Evolutionary conservation across 1,140 invertebrate species (phyloP), one percentile per base, ranked within the genome.

Genomic region (Cherax destructor): DNA sequence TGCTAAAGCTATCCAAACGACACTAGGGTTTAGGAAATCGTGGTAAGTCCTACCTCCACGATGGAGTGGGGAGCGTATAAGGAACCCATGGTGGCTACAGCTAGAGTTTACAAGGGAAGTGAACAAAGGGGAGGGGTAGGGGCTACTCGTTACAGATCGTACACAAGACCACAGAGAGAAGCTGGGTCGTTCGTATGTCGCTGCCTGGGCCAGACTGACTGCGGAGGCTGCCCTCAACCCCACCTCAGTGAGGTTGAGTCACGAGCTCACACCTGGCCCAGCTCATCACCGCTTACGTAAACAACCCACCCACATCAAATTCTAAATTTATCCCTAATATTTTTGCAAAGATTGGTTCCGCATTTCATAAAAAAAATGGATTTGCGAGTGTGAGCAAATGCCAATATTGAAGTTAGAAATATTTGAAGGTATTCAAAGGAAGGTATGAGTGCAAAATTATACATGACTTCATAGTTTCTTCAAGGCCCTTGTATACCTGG

Each of bases 121-220:
- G 50, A 83, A 90, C 88, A 90, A 84, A 30, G 88, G 80, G 88
- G 74, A 77, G 81, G 88, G 81, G 69, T 77, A 90, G 83, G 88
- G 88, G 56, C 88, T 84, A 90, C 88, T 90, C 87, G 88, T 90
- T 65, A 90, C 88, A 90, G 81, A 90, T 90, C 88, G 88, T 90
- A 90, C 88, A 90, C 88, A 90, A 90, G 88, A 90, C 88, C 88
- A 90, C 88, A 90, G 88, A 83, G 65, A 81, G 88, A 77, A 84
- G 88, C 88, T 90, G 88, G 88, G 88, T 90, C 88, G 88, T 90
- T 90, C 88, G 88, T 90, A 90, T 90, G 61, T 90, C 88, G 88
- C 88, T 90, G 83, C 88, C 88, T 90, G 81, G 80, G 88, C 88
- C 88, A 90, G 88, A 90, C 88, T 90, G 88, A 81, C 13, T 49